phyloP scores from a whole-genome alignment of 1,140 invertebrate genomes.

The Halyomorpha halys region DNA sequence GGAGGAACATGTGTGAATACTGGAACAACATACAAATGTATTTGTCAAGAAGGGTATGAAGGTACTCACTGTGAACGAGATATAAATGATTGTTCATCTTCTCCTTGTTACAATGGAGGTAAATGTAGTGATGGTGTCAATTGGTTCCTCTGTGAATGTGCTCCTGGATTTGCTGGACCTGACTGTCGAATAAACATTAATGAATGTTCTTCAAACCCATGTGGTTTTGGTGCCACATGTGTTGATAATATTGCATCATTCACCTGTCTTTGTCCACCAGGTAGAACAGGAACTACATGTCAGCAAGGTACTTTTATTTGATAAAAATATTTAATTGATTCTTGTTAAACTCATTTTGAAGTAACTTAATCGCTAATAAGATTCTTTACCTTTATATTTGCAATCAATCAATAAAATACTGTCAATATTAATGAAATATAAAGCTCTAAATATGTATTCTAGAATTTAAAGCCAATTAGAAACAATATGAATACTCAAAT shows the following conservation, averaged over 20 bases:
- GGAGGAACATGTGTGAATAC: constrained; percentile 64
- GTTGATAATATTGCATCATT: constrained; percentile 63
- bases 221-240: constrained; percentile 74
- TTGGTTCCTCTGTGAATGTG: constrained; percentile 66
- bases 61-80: constrained; percentile 52
- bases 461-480: no score
- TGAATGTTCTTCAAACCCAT: constrained; percentile 68
- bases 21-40: constrained; percentile 54
- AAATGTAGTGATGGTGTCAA: constrained; percentile 69
- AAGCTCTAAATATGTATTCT: no score
- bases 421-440: no score
- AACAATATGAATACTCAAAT: no score
- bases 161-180: constrained; percentile 55
- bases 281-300: constrained; percentile 58
- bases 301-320: constrained; percentile 39
- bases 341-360: no score
- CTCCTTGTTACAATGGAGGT: constrained; percentile 64
- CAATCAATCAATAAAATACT: no score
- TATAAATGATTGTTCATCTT: constrained; percentile 50
- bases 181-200: constrained; percentile 67
- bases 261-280: constrained; percentile 68
- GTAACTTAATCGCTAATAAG: no score
- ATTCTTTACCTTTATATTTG: no score
- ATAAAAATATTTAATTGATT: no score
- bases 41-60: constrained; percentile 54